Evolutionary conservation across 1,140 invertebrate genomes (phyloP), one percentile per base, ranked within the genome.

Genomic region (Melanaphis sacchari): DNA sequence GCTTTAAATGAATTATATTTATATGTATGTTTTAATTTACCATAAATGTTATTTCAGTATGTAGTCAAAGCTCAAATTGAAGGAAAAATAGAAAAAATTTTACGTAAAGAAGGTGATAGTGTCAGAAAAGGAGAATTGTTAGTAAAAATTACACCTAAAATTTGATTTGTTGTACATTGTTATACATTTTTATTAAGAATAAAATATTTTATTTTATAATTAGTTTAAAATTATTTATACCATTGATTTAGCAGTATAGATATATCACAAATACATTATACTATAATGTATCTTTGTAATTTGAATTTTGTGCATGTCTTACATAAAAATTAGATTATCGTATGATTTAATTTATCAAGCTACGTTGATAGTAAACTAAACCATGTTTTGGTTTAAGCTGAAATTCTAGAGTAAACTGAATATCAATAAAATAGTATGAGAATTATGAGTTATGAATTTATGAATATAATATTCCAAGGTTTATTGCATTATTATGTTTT

Each of bases 31-130:
- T 41, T 94, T 91, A 81, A 49, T 93, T 94, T 93, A 87, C 94
- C 18, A 46, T 49, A 49, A 49, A 88, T 5, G n/a, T 87, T 46
- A 94, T 96, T 95, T 90, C 95, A 97, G 96, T 97, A 99, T 95
- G 96, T 99, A 2, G 97, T 99, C 8, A 97, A 97, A 94, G 98
- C 98, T 15, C 96, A 97, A 22, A 96, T 96, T 46, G 96, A 97
- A 95, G 98, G 97, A 66, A 96, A 96, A 8, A 96, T 99, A 24
- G 96, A 97, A 89, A 96, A 97, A 6, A 95, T 99, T 81, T 95
- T 97, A 1, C 97, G 96, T 94, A 96, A 97, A 93, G 95, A 96
- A 94, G 98, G 98, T 15, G 97, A 98, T 93, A 98, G 97, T 94
- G 97, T 99, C 21, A 95, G 96, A 5, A 99, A 99, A 95, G 97